Evolutionary conservation across 2,797 vertebrate species (phyloP), one percentile per base, ranked within the genome.

Genomic region (Acipenser transmontanus): DNA sequence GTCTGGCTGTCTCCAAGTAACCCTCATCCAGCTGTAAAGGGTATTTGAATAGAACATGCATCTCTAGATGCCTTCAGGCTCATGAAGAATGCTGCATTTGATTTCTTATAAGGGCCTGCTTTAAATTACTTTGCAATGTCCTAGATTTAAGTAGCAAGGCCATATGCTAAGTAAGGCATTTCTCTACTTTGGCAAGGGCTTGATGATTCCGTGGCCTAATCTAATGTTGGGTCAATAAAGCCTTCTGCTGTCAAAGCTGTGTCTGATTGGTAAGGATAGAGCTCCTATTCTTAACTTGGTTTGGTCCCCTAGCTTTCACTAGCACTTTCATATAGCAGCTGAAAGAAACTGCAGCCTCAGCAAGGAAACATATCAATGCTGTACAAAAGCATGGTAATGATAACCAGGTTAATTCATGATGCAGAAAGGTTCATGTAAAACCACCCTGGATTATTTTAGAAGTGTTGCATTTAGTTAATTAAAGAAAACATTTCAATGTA

Each of bases 221-320:
- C 2, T 9, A 49, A n/a, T 49, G 47, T 5, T 7, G 6, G 20
- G n/a, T 56, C 20, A 57, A 10, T 63, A 57, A 8, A 20, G 11
- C 2, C 2, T 34, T 65, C 7, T 13, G 57, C n/a, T 52, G 50
- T 47, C 20, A 11, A 14, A 14, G 56, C 52, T 7, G 10, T 7
- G 48, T 7, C 49, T 51, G 62, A 65, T 69, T 65, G 63, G 68
- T 59, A 10, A 47, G 59, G 47, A 49, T 14, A 11, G 47, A 10
- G 48, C 12, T 7, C 3, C 10, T 34, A 34, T 34, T n/a, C 62
- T 14, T 13, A 10, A 59, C 9, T 11, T 11, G 54, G 54, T 13
- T 13, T n/a, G 12, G 11, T 57, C 54, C 9, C 12, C 34, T 34
- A 34, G 3, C 34, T 34, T 7, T 57, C 54, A 57, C 9, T 57